Percentiles rank a stretch among this genome's conserved stretches.
Conservation (phyloP, 2,113 vertebrate species). For the Catharus minimus region DNA sequence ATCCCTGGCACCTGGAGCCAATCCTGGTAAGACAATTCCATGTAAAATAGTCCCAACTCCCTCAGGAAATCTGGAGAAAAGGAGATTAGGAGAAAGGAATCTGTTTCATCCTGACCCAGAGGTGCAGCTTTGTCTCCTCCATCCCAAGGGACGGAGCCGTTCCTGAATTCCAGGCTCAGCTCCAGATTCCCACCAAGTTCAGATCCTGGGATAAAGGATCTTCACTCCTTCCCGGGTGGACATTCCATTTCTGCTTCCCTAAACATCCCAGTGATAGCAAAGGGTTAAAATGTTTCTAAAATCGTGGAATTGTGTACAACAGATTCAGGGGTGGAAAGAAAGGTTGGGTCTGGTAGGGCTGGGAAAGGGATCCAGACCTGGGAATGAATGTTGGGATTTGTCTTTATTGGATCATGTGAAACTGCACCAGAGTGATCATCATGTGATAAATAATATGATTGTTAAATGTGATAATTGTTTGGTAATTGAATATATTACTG, state of each 20-base stretch:
- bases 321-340: no score
- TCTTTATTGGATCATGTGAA: no score
- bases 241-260: background rate
- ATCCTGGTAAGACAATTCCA: background rate
- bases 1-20: fast-evolving
- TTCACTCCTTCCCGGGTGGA: background rate
- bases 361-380: no score
- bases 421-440: no score
- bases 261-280: background rate
- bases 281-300: no score
- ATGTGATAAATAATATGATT: no score
- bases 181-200: background rate
- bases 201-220: background rate
- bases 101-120: fast-evolving
- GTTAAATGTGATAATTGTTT: no score
- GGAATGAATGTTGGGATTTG: no score
- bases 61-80: background rate
- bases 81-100: background rate
- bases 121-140: fast-evolving
- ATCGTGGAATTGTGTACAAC: no score
- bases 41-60: fast-evolving
- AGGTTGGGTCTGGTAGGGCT: no score
- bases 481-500: no score
- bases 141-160: fast-evolving
- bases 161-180: background rate